Conservation (phyloP, 2,888 invertebrate species). For the Muschampia plurimacula region DNA sequence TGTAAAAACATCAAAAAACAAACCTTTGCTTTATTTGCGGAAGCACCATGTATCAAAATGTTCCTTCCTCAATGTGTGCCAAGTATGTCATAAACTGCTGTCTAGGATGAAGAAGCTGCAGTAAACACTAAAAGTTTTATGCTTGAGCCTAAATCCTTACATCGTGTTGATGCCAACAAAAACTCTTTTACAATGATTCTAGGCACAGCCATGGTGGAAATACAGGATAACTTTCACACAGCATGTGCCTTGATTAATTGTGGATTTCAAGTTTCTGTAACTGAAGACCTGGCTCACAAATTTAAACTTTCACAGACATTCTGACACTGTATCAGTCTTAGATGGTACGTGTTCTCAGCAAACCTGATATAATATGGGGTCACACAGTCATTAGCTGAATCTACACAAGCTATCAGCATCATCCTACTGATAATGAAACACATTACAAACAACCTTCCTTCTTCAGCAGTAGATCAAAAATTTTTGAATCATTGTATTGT, state of each 20-base stretch:
- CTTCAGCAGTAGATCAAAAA: background rate
- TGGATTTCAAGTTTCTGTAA: conserved; percentile 15
- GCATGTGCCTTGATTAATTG: conserved; percentile 18
- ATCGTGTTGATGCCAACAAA: background rate
- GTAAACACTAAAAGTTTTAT: background rate
- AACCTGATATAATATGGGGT: background rate
- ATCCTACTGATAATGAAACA: conserved; percentile 5
- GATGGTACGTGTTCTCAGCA: conserved; percentile 8
- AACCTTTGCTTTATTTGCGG: conserved; percentile 15
- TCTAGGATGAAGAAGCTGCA: background rate
- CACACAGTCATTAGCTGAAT: conserved; percentile 1
- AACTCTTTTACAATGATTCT: conserved; percentile 7
- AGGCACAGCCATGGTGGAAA: conserved; percentile 7
- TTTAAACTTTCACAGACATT: conserved; percentile 5
- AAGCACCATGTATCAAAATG: conserved; percentile 11
- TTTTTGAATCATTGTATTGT: background rate
- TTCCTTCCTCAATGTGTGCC: conserved; percentile 9
- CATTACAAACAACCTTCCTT: conserved; percentile 18
- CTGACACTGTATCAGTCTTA: background rate
- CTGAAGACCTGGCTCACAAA: conserved; percentile 1
- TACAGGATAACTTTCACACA: background rate
- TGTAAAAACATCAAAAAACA: background rate
- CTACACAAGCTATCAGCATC: background rate
- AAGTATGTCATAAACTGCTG: background rate
- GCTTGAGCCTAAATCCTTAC: background rate